Base-by-base conservation (phyloP, 2,888 invertebrate species). In the Drosophila falleni region DNA sequence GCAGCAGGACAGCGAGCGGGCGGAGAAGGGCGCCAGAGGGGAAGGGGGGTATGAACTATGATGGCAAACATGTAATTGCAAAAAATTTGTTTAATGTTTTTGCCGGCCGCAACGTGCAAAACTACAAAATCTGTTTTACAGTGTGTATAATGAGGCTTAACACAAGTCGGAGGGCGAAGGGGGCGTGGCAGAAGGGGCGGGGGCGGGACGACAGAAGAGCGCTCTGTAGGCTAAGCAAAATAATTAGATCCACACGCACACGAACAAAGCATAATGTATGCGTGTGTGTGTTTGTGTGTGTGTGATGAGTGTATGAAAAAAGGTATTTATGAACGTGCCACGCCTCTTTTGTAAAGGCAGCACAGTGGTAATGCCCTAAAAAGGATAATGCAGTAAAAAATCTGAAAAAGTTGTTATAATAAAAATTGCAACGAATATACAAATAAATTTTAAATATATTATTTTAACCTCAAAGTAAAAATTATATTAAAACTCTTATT, bases 1-100 rank as follows among this genome's bases (percentile, higher is more conserved):
- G 41, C 50, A 50, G 35, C 23, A 33, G 33, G 3, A 9, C 19
- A 11, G 16, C 5, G 15, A 15, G 3, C 8, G 33, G 6, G 10
- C 0, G 9, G 15, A 39, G 6, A 23, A 4, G 26, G 41, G 39
- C 9, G 13, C n/a, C n/a, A n/a, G n/a, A 19, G 8, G 13, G 55
- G 56, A 5, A 26, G 29, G 29, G 23, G 23, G 23, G 23, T 5
- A 0, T 23, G 53, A 59, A 70, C 64, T 54, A 11, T 16, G 54
- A 41, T 41, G 71, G 54, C 67, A 74, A 79, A 77, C 66, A 74
- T 79, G 44, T 71, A 79, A 72, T 69, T 72, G 72, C 66, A 67
- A 73, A 64, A 67, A 67, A 67, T 44, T 54, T 61, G 49, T 67
- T 62, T 62, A 67, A 67, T 63, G 58, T 58, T 50, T 58, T 50